Percentiles rank a stretch among this genome's conserved stretches.
These are phyloP conservation scores for Liparis tanakae DNA, from an alignment of 2,797 vertebrate species.

Conservation along the genomic window DNA sequence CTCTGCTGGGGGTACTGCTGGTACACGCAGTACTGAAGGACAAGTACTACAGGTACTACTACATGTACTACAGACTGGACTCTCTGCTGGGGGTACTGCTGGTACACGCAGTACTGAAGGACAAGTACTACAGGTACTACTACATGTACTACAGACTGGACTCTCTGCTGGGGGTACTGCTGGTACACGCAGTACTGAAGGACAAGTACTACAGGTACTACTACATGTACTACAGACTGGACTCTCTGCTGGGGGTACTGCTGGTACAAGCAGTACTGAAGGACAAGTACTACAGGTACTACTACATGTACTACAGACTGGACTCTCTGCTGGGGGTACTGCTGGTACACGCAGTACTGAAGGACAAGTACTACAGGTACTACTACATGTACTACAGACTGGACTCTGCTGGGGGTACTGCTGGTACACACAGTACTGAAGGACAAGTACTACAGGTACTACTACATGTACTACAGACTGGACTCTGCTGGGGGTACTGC, in stretches of 20 bases:
- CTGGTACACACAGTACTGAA: conserved; percentile 76
- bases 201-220: neutral
- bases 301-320: neutral
- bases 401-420: conserved; percentile 17
- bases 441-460: conserved; percentile 81
- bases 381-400: conserved; percentile 28
- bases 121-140: conserved; percentile 80
- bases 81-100: neutral
- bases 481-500: neutral
- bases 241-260: neutral
- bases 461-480: neutral
- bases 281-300: conserved; percentile 81
- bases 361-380: neutral
- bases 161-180: neutral
- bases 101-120: conserved; percentile 77
- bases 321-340: neutral
- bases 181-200: conserved; percentile 44
- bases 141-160: neutral
- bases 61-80: conserved; percentile 37
- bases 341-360: conserved; percentile 47
- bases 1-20: neutral
- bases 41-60: neutral
- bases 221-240: conserved; percentile 38
- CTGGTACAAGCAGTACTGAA: conserved; percentile 76
- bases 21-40: conserved; percentile 45